Evolutionary conservation across 2,113 vertebrate species (phyloP).

Genomic region (Corydoras sp.): DNA sequence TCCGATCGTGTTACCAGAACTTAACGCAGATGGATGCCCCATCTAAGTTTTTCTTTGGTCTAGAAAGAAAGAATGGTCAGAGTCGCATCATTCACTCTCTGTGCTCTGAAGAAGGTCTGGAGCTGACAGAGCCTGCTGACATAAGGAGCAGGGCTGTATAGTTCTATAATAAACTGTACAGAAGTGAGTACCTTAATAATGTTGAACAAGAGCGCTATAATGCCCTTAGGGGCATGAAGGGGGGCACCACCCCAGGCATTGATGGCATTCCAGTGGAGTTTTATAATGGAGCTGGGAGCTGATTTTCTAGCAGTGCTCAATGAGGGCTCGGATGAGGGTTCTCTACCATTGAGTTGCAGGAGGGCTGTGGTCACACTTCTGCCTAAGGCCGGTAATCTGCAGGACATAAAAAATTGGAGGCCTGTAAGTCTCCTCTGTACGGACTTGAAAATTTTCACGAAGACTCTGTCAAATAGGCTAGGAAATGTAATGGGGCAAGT

Average conservation of each 20-base stretch:
- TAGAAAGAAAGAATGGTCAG: not conserved
- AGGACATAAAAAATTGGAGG: not conserved
- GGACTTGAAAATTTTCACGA: no score
- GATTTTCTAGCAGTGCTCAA: not conserved
- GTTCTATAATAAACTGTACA: not conserved
- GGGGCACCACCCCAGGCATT: no score
- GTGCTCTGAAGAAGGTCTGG: not conserved
- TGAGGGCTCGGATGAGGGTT: not conserved
- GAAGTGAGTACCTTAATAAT: not conserved
- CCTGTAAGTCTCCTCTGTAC: not conserved
- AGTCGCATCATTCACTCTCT: not conserved
- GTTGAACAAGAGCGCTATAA: not conserved
- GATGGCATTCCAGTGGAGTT: no score
- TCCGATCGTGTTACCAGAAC: not conserved
- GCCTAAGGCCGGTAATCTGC: not conserved
- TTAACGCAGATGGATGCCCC: not conserved
- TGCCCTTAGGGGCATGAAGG: not conserved
- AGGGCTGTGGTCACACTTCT: not conserved
- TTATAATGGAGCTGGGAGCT: constrained; percentile 4
- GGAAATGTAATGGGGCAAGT: no score
- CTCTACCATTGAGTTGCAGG: not conserved
- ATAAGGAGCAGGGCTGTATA: not conserved
- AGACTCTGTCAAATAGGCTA: no score
- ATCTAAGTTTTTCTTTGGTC: not conserved
- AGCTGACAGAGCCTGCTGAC: not conserved